A percentile compares a stretch with the other conserved stretches of the same genome.
phyloP scores from a whole-genome alignment of 2,888 invertebrate species.

The Tetragonisca angustula region DNA sequence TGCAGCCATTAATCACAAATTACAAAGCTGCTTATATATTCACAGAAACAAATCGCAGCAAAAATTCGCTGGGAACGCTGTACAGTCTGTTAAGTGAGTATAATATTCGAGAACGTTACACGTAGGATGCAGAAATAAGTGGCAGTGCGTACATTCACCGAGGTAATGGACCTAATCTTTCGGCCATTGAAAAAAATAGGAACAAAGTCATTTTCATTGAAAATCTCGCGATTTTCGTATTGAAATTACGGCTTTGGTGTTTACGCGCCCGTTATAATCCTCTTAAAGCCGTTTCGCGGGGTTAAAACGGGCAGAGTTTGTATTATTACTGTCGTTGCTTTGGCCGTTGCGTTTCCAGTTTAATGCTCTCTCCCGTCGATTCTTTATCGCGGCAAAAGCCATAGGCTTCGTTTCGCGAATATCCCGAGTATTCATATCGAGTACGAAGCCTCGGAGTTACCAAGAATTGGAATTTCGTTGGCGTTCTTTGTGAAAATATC shows the following conservation, averaged over 20 bases:
- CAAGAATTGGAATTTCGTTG: too few relatives aligned
- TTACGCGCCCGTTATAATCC: constrained; percentile 61
- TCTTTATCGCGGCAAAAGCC: constrained; percentile 21
- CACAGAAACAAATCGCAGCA: too few relatives aligned
- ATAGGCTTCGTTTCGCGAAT: background rate
- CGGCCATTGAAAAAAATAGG: constrained; percentile 10
- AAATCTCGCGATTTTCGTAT: constrained; percentile 29
- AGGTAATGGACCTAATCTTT: background rate
- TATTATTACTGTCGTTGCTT: constrained; percentile 65
- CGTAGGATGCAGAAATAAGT: background rate
- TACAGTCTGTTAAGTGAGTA: too few relatives aligned
- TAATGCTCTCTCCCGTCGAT: constrained; percentile 34
- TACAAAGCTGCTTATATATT: too few relatives aligned
- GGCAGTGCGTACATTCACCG: background rate
- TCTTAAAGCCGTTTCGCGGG: constrained; percentile 65
- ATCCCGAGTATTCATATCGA: background rate
- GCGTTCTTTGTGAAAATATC: too few relatives aligned
- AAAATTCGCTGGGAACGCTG: too few relatives aligned
- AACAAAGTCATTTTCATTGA: too few relatives aligned
- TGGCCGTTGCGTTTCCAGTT: constrained; percentile 29
- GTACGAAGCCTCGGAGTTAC: background rate
- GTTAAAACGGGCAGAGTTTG: constrained; percentile 61
- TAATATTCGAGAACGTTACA: too few relatives aligned
- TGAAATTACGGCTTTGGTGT: constrained; percentile 50
- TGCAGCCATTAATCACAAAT: too few relatives aligned